Conservation (phyloP, 2,797 vertebrate genomes). For the Chromobotia macracanthus region DNA sequence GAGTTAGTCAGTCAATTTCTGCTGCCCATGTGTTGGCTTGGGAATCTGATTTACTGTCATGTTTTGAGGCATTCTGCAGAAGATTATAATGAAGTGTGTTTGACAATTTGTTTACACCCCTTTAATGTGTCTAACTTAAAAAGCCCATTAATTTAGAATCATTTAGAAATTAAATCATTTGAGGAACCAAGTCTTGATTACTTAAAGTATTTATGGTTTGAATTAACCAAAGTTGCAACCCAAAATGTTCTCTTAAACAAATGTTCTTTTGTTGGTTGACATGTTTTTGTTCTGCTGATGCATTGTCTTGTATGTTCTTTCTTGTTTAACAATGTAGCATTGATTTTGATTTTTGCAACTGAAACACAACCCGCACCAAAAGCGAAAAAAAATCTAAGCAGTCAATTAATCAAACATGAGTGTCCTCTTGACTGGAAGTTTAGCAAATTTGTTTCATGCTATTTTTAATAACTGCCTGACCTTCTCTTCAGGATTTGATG, state of each 20-base stretch:
- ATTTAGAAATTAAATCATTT: too few relatives aligned
- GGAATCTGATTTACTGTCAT: too few relatives aligned
- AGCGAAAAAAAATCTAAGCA: too few relatives aligned
- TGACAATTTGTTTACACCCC: too few relatives aligned
- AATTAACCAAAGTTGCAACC: background rate
- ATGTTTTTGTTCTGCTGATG: background rate
- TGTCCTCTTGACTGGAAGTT: background rate
- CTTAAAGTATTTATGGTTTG: background rate
- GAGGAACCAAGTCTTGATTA: background rate
- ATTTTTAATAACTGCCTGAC: slow-evolving; percentile 85
- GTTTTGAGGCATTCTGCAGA: too few relatives aligned
- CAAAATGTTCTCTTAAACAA: background rate
- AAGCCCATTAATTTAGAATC: too few relatives aligned
- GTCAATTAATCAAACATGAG: too few relatives aligned
- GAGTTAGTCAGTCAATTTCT: background rate
- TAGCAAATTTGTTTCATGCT: slow-evolving; percentile 6
- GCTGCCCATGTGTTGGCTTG: too few relatives aligned
- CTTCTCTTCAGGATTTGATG: slow-evolving; percentile 95
- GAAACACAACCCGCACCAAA: background rate
- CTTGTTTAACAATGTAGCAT: background rate
- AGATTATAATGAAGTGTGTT: too few relatives aligned
- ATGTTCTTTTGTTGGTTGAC: background rate
- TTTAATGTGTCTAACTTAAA: too few relatives aligned
- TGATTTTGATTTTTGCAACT: background rate
- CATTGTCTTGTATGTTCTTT: background rate